phyloP scores from a whole-genome alignment of 2,888 invertebrate genomes.

The Netelia melanura region DNA sequence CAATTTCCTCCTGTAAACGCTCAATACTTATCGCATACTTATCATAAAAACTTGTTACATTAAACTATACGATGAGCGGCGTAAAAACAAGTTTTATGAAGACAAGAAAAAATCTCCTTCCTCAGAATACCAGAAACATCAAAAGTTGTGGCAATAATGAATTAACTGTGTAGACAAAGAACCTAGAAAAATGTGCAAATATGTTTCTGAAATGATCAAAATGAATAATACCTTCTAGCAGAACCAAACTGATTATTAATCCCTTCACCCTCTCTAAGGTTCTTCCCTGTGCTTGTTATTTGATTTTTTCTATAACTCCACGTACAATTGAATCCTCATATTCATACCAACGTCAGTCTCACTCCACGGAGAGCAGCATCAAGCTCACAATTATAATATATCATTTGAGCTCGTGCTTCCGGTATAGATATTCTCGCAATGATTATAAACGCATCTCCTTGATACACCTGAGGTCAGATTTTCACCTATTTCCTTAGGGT shows the following conservation, averaged over 20 bases:
- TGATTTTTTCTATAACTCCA: not conserved
- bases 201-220: not conserved
- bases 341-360: not conserved
- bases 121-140: too few relatives aligned
- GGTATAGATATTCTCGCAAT: not conserved
- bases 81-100: too few relatives aligned
- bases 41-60: not conserved
- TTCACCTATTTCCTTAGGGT: not conserved
- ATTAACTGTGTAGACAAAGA: too few relatives aligned
- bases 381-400: not conserved
- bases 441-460: not conserved
- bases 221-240: conserved; percentile 15
- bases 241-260: conserved; percentile 5
- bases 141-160: too few relatives aligned
- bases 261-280: conserved; percentile 5
- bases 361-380: not conserved
- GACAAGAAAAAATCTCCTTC: too few relatives aligned
- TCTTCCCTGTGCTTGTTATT: not conserved
- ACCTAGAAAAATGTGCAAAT: too few relatives aligned
- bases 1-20: not conserved
- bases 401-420: not conserved
- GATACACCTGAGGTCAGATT: not conserved
- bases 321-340: not conserved
- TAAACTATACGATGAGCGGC: too few relatives aligned
- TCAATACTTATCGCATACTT: not conserved